Evolutionary conservation across 2,113 vertebrate genomes (phyloP).

Genomic region (Mormoops blainvillei): DNA sequence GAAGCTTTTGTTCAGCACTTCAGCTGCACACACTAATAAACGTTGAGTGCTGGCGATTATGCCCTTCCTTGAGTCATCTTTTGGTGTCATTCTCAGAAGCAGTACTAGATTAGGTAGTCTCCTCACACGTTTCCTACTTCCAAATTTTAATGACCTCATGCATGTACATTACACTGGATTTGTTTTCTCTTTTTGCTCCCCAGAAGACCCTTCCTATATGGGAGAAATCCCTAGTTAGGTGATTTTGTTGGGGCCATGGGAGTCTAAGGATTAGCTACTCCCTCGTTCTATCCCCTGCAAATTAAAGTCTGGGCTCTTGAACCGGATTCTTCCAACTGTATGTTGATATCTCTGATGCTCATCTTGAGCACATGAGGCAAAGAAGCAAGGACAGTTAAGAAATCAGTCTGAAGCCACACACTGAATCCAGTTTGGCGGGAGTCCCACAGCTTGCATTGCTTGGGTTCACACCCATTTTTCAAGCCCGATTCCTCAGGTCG

Average conservation of each 20-base stretch:
- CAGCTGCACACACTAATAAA: background rate
- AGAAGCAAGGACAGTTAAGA: background rate
- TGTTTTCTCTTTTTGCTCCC: background rate
- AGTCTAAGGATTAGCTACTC: background rate
- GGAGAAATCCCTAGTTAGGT: background rate
- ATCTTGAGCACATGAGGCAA: background rate
- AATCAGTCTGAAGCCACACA: background rate
- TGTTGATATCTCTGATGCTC: background rate
- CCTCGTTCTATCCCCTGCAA: background rate
- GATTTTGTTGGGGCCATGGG: background rate
- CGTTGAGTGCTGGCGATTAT: background rate
- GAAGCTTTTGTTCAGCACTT: background rate
- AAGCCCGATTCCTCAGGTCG: background rate
- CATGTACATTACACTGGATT: background rate
- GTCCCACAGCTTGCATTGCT: too few relatives aligned
- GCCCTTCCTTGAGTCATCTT: background rate
- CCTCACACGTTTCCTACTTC: background rate
- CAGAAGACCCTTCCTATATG: background rate
- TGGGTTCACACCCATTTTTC: background rate
- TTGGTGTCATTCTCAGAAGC: background rate
- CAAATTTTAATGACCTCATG: background rate
- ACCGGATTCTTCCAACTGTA: background rate
- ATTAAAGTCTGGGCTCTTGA: background rate
- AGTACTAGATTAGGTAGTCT: background rate
- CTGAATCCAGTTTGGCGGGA: background rate